These are phyloP conservation scores for Brachymystax lenok DNA, from an alignment of 2,797 vertebrate species.

Conservation along the genomic window DNA sequence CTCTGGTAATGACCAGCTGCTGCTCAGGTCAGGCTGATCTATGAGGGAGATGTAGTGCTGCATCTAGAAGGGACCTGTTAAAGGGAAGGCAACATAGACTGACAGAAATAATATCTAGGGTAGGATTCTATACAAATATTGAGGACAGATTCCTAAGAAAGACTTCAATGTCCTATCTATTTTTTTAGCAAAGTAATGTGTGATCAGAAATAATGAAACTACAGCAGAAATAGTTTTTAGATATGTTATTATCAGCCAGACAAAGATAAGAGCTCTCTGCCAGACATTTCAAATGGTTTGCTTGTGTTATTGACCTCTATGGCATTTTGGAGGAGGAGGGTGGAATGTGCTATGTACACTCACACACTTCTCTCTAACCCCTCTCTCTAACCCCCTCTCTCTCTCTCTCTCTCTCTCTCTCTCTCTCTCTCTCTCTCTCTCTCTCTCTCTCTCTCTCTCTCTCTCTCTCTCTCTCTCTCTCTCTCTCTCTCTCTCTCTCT, in stretches of 20 bases:
- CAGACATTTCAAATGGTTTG: conserved; percentile 23
- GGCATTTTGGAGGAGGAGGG: conserved; percentile 20
- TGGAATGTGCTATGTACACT: conserved; percentile 27
- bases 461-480: too few relatives aligned
- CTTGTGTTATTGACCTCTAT: conserved; percentile 46
- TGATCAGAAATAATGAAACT: too few relatives aligned
- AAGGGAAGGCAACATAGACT: background rate
- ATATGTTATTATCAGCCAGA: background rate
- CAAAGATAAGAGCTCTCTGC: background rate
- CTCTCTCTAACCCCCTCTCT: too few relatives aligned
- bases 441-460: conserved; percentile 7
- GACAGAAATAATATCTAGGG: background rate
- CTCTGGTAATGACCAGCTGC: background rate
- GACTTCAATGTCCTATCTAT: background rate
- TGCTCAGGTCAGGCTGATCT: background rate
- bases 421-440: background rate
- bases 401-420: background rate
- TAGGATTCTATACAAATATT: background rate
- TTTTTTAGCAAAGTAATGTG: too few relatives aligned
- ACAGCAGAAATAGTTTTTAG: too few relatives aligned
- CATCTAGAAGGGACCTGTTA: background rate
- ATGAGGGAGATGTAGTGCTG: background rate
- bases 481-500: conserved; percentile 9
- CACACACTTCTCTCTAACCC: too few relatives aligned
- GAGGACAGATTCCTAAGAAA: background rate